phyloP scores from a whole-genome alignment of 2,113 vertebrate species.

The Chinchilla lanigera region DNA sequence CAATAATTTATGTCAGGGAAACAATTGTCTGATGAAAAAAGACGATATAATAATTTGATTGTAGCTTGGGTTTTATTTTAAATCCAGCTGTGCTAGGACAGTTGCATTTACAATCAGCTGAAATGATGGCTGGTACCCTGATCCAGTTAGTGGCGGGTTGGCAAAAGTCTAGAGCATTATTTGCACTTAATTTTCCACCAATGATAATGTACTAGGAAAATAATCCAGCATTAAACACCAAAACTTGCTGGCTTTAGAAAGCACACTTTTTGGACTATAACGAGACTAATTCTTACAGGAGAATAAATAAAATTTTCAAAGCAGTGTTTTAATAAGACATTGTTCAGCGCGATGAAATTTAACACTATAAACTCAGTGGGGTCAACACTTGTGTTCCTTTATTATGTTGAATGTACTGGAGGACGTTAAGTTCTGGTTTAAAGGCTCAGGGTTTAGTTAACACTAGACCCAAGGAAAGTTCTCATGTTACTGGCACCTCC shows the following conservation, averaged over 20 bases:
- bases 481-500: background rate
- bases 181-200: slow-evolving; percentile 37
- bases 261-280: background rate
- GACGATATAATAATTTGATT: slow-evolving; percentile 69
- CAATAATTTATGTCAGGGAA: slow-evolving; percentile 5
- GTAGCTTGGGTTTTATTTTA: slow-evolving; percentile 25
- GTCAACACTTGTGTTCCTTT: background rate
- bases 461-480: background rate
- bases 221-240: slow-evolving; percentile 17
- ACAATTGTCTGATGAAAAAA: slow-evolving; percentile 68
- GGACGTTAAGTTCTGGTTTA: background rate
- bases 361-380: background rate
- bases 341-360: background rate
- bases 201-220: background rate
- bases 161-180: background rate
- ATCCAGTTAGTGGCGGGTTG: slow-evolving; percentile 40
- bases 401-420: background rate
- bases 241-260: background rate
- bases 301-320: background rate
- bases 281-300: slow-evolving; percentile 36
- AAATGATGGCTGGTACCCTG: slow-evolving; percentile 34
- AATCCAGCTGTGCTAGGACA: slow-evolving; percentile 52
- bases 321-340: background rate
- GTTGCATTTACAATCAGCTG: slow-evolving; percentile 52
- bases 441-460: background rate